Percentiles rank a stretch among this genome's conserved stretches.
Evolutionary conservation across 1,140 invertebrate species (phyloP).

Genomic region (Drosophila lacertosa): DNA sequence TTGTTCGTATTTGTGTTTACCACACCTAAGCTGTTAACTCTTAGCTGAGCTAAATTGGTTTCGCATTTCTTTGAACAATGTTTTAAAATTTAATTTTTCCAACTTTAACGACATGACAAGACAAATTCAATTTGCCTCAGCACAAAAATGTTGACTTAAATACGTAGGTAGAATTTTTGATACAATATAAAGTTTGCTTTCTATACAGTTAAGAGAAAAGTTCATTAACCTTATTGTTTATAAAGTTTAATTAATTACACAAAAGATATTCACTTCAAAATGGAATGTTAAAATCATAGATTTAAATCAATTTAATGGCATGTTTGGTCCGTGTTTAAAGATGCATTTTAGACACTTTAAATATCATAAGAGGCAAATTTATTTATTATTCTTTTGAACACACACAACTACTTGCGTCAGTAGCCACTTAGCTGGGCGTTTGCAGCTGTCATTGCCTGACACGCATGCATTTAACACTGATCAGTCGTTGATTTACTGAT

Average conservation of each 20-base stretch:
- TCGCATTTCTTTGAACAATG: background rate
- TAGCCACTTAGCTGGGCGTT: conserved; percentile 18
- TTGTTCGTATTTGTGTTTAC: conserved; percentile 1
- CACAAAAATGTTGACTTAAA: too few species aligned
- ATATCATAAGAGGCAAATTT: background rate
- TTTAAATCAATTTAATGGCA: too few species aligned
- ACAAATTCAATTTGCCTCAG: too few species aligned
- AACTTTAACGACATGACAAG: too few species aligned
- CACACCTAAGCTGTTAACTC: conserved; percentile 11
- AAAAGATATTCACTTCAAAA: too few species aligned
- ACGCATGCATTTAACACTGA: conserved; percentile 3
- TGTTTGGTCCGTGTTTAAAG: background rate
- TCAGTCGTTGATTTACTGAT: conserved; percentile 17
- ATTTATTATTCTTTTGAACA: background rate
- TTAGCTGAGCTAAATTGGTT: conserved; percentile 17
- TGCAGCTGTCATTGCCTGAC: conserved; percentile 23
- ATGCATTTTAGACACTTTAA: background rate
- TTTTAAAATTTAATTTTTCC: background rate
- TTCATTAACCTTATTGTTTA: too few species aligned
- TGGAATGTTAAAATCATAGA: too few species aligned
- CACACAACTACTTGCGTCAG: conserved; percentile 26
- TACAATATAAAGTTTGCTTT: too few species aligned
- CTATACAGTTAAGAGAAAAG: too few species aligned
- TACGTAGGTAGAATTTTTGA: too few species aligned
- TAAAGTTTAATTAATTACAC: too few species aligned